Evolutionary conservation across 2,888 invertebrate genomes (phyloP).

Genomic region (Eristalis intricaria): DNA sequence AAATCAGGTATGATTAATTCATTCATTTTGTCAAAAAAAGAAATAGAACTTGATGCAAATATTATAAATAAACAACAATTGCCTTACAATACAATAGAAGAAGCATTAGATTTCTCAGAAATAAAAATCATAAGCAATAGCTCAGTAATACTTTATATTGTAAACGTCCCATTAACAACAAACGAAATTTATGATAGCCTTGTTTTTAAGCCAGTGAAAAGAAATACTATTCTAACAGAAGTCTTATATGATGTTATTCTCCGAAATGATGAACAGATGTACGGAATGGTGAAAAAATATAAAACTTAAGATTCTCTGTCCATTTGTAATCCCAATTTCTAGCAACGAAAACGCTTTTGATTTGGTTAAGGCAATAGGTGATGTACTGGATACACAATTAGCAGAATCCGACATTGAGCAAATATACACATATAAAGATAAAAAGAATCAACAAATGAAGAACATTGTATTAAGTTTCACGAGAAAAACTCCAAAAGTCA

Average conservation of each 20-base stretch:
- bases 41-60: background rate
- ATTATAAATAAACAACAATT: conserved; percentile 34
- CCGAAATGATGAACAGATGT: background rate
- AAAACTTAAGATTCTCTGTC: conserved; percentile 23
- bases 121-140: conserved; percentile 26
- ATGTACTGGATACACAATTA: too few relatives aligned
- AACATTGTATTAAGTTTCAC: too few relatives aligned
- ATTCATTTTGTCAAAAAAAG: too few relatives aligned
- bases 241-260: background rate
- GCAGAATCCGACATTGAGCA: too few relatives aligned
- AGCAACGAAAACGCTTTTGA: too few relatives aligned
- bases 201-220: conserved; percentile 10
- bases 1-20: conserved; percentile 6
- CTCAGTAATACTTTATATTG: conserved; percentile 17
- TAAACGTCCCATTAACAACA: conserved; percentile 33
- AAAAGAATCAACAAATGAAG: too few relatives aligned
- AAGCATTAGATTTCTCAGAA: conserved; percentile 41
- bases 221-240: conserved; percentile 25
- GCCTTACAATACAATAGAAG: conserved; percentile 20
- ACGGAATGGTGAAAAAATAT: conserved; percentile 22
- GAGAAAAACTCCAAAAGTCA: too few relatives aligned
- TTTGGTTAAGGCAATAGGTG: too few relatives aligned
- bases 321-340: conserved; percentile 12
- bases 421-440: too few relatives aligned
- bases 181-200: conserved; percentile 29